These are phyloP conservation scores for Melieria crassipennis DNA, from an alignment of 2,888 invertebrate species.

Conservation along the genomic window DNA sequence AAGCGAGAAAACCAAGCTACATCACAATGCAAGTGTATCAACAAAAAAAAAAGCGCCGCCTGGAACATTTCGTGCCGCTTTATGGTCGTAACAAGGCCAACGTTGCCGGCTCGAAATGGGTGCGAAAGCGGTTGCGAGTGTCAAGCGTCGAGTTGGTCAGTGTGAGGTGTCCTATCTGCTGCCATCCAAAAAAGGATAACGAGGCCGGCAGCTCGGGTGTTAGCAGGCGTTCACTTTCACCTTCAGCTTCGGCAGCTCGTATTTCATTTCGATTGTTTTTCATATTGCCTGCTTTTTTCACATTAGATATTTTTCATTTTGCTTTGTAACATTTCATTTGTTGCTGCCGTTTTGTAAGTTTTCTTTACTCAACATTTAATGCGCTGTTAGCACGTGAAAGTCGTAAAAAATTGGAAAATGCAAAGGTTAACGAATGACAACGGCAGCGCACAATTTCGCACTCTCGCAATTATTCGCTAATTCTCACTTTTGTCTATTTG, in stretches of 20 bases:
- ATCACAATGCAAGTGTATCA: no score
- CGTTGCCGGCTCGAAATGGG: background rate
- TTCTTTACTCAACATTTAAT: background rate
- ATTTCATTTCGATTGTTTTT: slow-evolving; percentile 15
- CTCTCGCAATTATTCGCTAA: slow-evolving; percentile 10
- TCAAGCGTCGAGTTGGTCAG: no score
- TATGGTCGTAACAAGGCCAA: background rate
- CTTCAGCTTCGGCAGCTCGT: slow-evolving; percentile 32
- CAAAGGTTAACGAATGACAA: slow-evolving; percentile 1
- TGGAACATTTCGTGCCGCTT: background rate
- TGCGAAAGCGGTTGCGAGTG: no score
- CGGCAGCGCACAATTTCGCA: no score
- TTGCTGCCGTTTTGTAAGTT: background rate
- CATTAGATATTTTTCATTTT: slow-evolving; percentile 24
- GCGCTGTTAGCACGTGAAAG: slow-evolving; percentile 29
- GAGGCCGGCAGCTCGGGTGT: background rate
- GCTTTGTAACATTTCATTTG: slow-evolving; percentile 6
- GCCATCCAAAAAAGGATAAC: background rate
- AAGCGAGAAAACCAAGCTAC: background rate
- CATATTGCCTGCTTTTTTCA: slow-evolving; percentile 5
- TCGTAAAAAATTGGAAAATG: slow-evolving; percentile 18
- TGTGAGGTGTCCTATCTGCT: slow-evolving; percentile 1
- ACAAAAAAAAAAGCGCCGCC: background rate
- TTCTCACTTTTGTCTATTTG: slow-evolving; percentile 17
- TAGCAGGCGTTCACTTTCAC: slow-evolving; percentile 27